Evolutionary conservation across 1,140 invertebrate species (phyloP), one percentile per base, ranked within the genome.

Genomic region (Choristoneura fumiferana): DNA sequence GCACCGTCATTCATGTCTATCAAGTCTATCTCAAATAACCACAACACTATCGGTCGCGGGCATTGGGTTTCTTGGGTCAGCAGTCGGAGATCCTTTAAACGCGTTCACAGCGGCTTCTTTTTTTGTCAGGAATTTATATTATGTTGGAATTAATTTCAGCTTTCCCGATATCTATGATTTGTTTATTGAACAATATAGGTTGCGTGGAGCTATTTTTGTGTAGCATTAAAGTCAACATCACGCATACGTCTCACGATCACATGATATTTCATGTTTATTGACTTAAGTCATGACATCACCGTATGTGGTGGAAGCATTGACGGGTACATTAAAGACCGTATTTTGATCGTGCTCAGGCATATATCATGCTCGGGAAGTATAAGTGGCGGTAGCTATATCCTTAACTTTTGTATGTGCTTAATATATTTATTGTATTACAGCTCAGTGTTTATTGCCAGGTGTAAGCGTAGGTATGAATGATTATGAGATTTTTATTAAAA

Each of bases 201-300:
- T 52, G 69, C 59, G 64, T 74, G 68, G 58, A 65, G 54, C 40
- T 60, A 65, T 62, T 69, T 69, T 67, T 75, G 58, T 74, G 63
- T 71, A 71, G 37, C 69, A 67, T 59, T 63, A 76, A 74, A 67
- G 68, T 65, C 55, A 38, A 60, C 65, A 72, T 76, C 77, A 74
- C 69, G 77, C 68, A 78, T 75, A 71, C 78, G 45, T 73, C 56
- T 70, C 77, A 81, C 78, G 77, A 75, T 67, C 71, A 69, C 65
- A 65, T 75, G 69, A 78, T 82, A 79, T 83, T 76, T 84, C 74
- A 76, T 67, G 67, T 85, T 85, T 84, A 85, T 84, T 80, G 72
- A 70, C 65, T 73, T 69, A 67, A 76, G 78, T 84, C 79, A 85
- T 85, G 82, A 81, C 76, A 83, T 79, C 78, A 74, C 73, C 60